Evolutionary conservation across 2,888 invertebrate species (phyloP).

Genomic region (Habrosyne pyritoides): DNA sequence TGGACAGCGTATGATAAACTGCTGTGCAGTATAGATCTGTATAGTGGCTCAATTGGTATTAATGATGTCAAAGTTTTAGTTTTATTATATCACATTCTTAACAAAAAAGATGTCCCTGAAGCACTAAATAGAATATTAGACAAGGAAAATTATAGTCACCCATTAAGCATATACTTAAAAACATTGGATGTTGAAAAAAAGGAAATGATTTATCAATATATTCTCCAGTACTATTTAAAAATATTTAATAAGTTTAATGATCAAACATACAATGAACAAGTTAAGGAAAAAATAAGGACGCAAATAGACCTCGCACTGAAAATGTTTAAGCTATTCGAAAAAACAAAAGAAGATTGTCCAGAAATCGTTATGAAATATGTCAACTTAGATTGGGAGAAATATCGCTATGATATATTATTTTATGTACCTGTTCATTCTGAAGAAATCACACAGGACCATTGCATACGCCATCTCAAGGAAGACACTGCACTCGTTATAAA

Average conservation of each 20-base stretch:
- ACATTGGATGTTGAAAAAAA: constrained; percentile 29
- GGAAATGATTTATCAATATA: constrained; percentile 32
- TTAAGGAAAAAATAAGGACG: constrained; percentile 24
- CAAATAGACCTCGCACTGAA: constrained; percentile 28
- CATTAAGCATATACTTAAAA: constrained; percentile 14
- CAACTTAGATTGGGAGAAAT: constrained; percentile 34
- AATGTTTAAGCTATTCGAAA: constrained; percentile 37
- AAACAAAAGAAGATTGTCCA: constrained; percentile 45
- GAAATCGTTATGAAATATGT: constrained; percentile 42
- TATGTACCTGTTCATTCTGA: constrained; percentile 11
- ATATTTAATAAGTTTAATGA: constrained; percentile 33
- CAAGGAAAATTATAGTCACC: constrained; percentile 15
- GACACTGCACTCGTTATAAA: constrained; percentile 28
- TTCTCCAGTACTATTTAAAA: constrained; percentile 35
- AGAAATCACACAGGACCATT: constrained; percentile 20
- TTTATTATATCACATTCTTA: constrained; percentile 48
- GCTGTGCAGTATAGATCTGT: constrained; percentile 49
- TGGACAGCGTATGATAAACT: constrained; percentile 56
- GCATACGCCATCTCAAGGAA: constrained; percentile 35
- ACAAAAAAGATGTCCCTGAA: constrained; percentile 42
- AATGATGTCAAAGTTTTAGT: constrained; percentile 36
- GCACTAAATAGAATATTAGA: constrained; percentile 27
- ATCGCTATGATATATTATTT: constrained; percentile 24
- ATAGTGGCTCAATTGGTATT: constrained; percentile 24
- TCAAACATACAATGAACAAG: constrained; percentile 25